phyloP scores from a whole-genome alignment of 2,888 invertebrate genomes.

The Ischnus inquisitorius region DNA sequence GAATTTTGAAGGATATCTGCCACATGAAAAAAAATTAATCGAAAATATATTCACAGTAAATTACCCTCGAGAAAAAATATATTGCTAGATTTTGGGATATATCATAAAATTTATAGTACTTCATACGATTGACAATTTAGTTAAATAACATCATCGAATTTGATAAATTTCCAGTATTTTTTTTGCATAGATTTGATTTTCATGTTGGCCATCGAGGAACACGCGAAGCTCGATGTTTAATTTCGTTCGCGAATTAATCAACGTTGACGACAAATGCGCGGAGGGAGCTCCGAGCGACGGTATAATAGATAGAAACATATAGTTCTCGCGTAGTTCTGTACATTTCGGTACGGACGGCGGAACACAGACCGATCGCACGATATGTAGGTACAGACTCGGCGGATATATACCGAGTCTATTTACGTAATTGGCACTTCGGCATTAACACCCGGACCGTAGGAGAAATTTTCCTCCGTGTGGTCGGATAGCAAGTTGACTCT shows the following conservation, averaged over 20 bases:
- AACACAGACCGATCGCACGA: constrained; percentile 65
- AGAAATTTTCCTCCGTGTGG: constrained; percentile 66
- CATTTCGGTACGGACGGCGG: constrained; percentile 35
- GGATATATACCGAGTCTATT: constrained; percentile 67
- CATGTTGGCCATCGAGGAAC: background rate
- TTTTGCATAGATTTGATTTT: background rate
- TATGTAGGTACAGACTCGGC: constrained; percentile 60
- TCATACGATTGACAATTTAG: too few species aligned
- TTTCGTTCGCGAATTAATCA: constrained; percentile 2
- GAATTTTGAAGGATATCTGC: background rate
- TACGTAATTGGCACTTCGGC: constrained; percentile 69
- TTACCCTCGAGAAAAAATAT: too few species aligned
- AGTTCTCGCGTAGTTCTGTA: constrained; percentile 20
- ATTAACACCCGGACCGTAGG: constrained; percentile 64
- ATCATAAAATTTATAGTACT: too few species aligned
- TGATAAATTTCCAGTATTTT: background rate
- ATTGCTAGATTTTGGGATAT: too few species aligned
- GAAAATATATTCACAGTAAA: too few species aligned
- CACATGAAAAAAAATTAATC: background rate
- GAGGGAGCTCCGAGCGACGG: constrained; percentile 12
- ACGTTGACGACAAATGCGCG: background rate
- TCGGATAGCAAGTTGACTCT: constrained; percentile 39
- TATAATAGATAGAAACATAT: constrained; percentile 26
- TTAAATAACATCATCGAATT: too few species aligned
- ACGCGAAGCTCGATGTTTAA: background rate